phyloP scores from a whole-genome alignment of 2,113 vertebrate species.

The Nannobrachium achirus region DNA sequence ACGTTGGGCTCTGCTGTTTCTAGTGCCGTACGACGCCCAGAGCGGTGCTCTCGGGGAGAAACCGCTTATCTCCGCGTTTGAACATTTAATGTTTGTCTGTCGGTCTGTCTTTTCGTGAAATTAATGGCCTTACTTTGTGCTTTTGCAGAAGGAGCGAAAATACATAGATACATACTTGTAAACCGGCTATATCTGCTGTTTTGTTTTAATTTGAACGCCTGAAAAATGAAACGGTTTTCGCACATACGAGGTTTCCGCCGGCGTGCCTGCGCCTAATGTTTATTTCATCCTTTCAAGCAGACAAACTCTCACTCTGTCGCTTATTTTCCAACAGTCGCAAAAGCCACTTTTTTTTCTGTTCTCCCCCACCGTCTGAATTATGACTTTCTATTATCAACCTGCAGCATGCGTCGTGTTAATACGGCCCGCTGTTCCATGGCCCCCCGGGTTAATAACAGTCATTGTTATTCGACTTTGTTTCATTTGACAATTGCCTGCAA shows the following conservation, averaged over 20 bases:
- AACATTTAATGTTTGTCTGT: too few species aligned
- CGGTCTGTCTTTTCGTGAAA: too few species aligned
- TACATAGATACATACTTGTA: too few species aligned
- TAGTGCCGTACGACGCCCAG: neutral
- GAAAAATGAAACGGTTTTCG: too few species aligned
- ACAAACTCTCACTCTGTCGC: constrained; percentile 20
- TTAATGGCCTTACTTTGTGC: too few species aligned
- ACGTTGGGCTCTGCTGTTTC: constrained; percentile 5
- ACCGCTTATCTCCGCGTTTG: too few species aligned
- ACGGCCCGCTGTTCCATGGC: constrained; percentile 26
- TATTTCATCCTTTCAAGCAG: constrained; percentile 41
- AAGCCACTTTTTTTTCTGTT: constrained; percentile 35
- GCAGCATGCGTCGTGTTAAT: constrained; percentile 34
- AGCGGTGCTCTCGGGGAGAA: too few species aligned
- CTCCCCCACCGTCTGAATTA: constrained; percentile 40
- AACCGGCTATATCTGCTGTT: too few species aligned
- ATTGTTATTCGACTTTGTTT: constrained; percentile 56
- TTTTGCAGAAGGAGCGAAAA: too few species aligned
- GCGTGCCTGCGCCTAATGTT: constrained; percentile 18
- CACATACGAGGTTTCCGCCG: too few species aligned
- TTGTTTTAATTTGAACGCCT: too few species aligned
- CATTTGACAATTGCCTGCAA: constrained; percentile 63
- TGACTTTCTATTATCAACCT: constrained; percentile 53
- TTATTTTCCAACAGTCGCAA: constrained; percentile 28
- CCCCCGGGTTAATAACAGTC: constrained; percentile 58